Evolutionary conservation across 2,888 invertebrate genomes (phyloP), one percentile per base, ranked within the genome.

Genomic region (Scaeva pyrastri): DNA sequence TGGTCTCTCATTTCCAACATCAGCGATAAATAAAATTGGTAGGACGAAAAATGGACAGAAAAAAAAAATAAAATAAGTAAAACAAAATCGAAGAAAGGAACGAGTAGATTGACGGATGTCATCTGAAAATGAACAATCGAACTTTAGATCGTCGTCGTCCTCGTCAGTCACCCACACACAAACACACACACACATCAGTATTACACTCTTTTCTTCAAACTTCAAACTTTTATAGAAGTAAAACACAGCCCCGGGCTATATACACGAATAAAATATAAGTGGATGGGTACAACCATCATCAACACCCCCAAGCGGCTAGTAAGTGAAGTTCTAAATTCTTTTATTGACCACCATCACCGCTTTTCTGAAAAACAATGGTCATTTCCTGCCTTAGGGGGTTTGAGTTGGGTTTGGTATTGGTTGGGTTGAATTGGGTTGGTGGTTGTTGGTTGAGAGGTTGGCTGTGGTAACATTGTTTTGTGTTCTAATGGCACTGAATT

Each of bases 261-360:
- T 23, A 26, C 14, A 26, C 14, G 8, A 8, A 8, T 11, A 11
- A 11, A 19, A 19, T 2, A 2, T 6, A 6, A 11, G 12, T 19
- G 11, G 0, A 10, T 6, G 7, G 12, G 23, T 26, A 43, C 23
- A 64, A 64, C 19, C 68, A 14, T n/a, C 64, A 19, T 14, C 74
- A 55, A 55, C 21, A 21, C 39, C 23, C 23, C 5, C 6, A 43
- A 62, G n/a, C 10, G 23, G 45, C 12, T 80, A 75, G 64, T 80
- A 85, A 85, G 85, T 85, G 76, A 85, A 85, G 85, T 76, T 81
- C 85, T 80, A 85, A 85, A 85, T 85, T 85, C 81, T 85, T 85
- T 85, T 85, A 85, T 85, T 85, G 85, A 81, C 85, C 76, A 48
- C 60, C 76, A 68, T 66, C 68, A 26, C 21, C 58, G 14, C 72